Evolutionary conservation across 2,113 vertebrate genomes (phyloP).

Genomic region (Proterorhinus semilunaris): DNA sequence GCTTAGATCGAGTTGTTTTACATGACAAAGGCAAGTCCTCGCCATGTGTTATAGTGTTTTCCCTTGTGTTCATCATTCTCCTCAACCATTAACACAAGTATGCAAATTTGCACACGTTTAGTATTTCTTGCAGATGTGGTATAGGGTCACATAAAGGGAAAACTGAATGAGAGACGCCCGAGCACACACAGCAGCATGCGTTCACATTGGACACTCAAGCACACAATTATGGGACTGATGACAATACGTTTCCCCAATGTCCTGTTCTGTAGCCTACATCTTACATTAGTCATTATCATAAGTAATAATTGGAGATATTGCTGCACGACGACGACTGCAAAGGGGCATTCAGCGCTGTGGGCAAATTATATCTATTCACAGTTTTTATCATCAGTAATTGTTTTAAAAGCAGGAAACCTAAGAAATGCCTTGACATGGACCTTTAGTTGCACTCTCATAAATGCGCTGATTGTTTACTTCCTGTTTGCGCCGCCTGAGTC

Average conservation of each 20-base stretch:
- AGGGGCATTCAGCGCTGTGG: too few species aligned
- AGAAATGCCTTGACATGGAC: too few species aligned
- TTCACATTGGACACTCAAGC: slow-evolving; percentile 26
- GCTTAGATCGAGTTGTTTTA: background rate
- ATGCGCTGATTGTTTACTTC: too few species aligned
- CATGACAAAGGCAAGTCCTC: background rate
- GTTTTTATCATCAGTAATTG: too few species aligned
- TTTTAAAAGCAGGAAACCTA: too few species aligned
- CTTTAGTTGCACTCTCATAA: too few species aligned
- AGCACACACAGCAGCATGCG: slow-evolving; percentile 12
- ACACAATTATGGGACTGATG: slow-evolving; percentile 28
- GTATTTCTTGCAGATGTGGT: background rate
- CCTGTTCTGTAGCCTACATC: slow-evolving; percentile 36
- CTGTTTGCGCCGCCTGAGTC: too few species aligned
- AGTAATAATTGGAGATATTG: too few species aligned
- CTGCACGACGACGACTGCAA: too few species aligned
- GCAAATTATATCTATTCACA: too few species aligned
- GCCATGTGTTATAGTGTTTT: background rate
- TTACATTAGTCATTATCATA: background rate
- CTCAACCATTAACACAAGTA: background rate
- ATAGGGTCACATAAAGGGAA: slow-evolving; percentile 15
- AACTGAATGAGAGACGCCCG: slow-evolving; percentile 26
- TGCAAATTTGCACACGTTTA: background rate
- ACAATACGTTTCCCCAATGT: slow-evolving; percentile 17
- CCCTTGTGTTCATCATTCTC: background rate